Conservation (phyloP, 2,797 vertebrate species). For the Pseudochirops corinnae region DNA sequence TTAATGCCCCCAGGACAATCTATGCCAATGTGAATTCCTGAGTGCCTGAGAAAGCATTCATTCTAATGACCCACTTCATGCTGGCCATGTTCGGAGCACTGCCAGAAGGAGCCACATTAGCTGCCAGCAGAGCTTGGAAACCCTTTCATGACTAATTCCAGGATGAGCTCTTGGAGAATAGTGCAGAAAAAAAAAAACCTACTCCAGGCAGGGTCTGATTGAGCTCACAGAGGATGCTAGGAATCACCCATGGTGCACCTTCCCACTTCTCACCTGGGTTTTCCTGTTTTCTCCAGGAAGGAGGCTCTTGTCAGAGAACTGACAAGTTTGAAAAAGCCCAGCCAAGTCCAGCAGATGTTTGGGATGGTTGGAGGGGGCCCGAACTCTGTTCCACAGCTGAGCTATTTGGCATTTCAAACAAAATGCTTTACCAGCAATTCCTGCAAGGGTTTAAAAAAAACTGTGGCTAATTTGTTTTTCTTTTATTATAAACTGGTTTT, state of each 20-base stretch:
- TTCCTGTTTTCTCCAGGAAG: neutral
- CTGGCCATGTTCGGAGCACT: neutral
- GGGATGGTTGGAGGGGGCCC: neutral
- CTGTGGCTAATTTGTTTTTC: neutral
- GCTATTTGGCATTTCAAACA: constrained; percentile 8
- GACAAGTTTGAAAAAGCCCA: neutral
- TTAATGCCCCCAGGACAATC: neutral
- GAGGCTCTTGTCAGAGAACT: neutral
- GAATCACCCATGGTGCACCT: neutral
- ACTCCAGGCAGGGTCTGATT: neutral
- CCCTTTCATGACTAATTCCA: neutral
- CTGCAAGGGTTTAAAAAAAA: neutral
- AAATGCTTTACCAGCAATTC: neutral
- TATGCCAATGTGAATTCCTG: constrained; percentile 1
- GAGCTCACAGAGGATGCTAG: neutral
- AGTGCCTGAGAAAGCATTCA: neutral
- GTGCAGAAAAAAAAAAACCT: neutral
- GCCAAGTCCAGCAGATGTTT: neutral
- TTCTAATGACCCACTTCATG: neutral
- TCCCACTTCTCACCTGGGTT: neutral
- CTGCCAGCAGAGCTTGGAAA: neutral
- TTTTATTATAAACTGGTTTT: neutral
- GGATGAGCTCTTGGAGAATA: neutral
- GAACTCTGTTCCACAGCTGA: neutral
- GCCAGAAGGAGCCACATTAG: neutral